A percentile compares a stretch with the other conserved stretches of the same genome.
Evolutionary conservation across 2,888 invertebrate species (phyloP).

Genomic region (Ditula angustiorana): DNA sequence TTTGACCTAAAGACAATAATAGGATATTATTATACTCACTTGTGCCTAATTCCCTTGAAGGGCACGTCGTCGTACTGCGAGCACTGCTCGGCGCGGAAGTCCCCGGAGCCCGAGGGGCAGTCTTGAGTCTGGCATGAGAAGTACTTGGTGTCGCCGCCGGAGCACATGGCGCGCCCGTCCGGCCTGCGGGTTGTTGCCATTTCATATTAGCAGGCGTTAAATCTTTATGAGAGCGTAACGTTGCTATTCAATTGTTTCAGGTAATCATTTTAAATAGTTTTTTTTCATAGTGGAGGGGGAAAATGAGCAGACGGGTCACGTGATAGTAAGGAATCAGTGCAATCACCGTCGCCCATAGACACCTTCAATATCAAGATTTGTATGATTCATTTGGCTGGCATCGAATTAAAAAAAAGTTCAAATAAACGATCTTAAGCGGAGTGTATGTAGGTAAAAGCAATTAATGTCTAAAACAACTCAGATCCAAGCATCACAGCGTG

Average conservation of each 20-base stretch:
- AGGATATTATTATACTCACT: constrained; percentile 74
- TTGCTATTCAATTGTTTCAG: background rate
- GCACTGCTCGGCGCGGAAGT: constrained; percentile 97
- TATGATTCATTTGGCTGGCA: too few species aligned
- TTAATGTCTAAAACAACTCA: too few species aligned
- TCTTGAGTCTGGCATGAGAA: constrained; percentile 97
- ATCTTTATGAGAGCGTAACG: background rate
- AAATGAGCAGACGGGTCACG: too few species aligned
- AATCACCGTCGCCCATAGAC: too few species aligned
- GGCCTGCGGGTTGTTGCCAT: constrained; percentile 70
- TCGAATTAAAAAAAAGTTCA: too few species aligned
- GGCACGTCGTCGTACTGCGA: constrained; percentile 91
- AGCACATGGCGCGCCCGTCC: constrained; percentile 87
- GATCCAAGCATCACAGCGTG: too few species aligned
- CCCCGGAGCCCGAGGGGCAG: constrained; percentile 91
- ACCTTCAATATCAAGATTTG: background rate
- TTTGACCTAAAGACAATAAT: background rate
- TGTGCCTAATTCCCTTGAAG: constrained; percentile 93
- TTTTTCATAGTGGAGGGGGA: too few species aligned
- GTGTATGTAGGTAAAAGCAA: too few species aligned
- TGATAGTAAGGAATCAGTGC: too few species aligned
- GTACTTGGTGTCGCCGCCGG: constrained; percentile 92
- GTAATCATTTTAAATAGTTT: too few species aligned
- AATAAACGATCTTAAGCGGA: too few species aligned
- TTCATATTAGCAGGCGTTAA: background rate